A percentile compares a stretch with the other conserved stretches of the same genome.
Evolutionary conservation across 2,113 vertebrate genomes (phyloP).

Genomic region (Orcinus orca): DNA sequence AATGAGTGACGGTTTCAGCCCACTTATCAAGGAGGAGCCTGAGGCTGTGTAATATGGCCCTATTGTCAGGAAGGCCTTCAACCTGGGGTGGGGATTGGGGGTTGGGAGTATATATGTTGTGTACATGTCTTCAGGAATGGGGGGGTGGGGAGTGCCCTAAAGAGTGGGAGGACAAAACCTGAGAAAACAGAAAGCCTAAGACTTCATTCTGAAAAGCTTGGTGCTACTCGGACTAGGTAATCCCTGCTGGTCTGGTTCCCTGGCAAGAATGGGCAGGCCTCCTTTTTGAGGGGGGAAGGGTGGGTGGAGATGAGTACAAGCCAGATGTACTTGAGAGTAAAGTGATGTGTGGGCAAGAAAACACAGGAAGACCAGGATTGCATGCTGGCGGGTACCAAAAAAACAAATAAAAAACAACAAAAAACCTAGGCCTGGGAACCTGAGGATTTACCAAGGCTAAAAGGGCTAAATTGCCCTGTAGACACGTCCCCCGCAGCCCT

Average conservation of each 20-base stretch:
- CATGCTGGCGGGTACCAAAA: background rate
- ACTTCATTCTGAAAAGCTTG: slow-evolving; percentile 62
- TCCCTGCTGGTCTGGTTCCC: background rate
- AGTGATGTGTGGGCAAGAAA: background rate
- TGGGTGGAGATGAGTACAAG: background rate
- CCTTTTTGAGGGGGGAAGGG: background rate
- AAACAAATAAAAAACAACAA: background rate
- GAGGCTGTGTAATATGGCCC: slow-evolving; percentile 39
- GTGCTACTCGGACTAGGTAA: background rate
- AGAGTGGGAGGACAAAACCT: slow-evolving; percentile 64
- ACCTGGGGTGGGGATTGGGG: slow-evolving; percentile 51
- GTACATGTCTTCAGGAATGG: background rate
- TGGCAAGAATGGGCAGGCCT: background rate
- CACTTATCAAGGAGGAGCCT: slow-evolving; percentile 29
- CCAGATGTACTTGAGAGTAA: background rate
- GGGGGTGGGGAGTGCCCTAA: slow-evolving; percentile 41
- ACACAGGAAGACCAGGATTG: background rate
- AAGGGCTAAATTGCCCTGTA: background rate
- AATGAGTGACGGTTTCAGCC: slow-evolving; percentile 77
- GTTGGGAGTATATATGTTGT: background rate
- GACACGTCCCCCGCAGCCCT: background rate
- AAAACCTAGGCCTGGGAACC: background rate
- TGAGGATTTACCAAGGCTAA: background rate
- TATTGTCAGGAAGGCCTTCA: slow-evolving; percentile 64
- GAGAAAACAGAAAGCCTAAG: slow-evolving; percentile 66